Evolutionary conservation across 2,797 vertebrate genomes (phyloP).

Genomic region (Squalus acanthias): DNA sequence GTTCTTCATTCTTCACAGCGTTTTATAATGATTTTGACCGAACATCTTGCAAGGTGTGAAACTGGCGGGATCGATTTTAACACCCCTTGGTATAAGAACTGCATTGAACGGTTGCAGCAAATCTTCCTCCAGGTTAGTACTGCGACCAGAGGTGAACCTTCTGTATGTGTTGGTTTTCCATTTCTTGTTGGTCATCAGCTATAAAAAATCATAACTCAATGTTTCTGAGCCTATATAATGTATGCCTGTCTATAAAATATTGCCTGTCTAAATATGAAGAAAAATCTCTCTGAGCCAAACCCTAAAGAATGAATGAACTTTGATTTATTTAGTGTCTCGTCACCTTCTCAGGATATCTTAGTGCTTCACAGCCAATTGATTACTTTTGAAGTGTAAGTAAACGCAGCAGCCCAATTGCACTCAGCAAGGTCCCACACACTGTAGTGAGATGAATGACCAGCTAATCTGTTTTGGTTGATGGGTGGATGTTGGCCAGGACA

Average conservation of each 20-base stretch:
- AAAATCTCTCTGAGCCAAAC: neutral
- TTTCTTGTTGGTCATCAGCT: neutral
- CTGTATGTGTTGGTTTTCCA: neutral
- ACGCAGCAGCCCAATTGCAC: neutral
- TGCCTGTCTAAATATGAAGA: neutral
- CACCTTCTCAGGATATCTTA: neutral
- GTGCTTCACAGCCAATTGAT: neutral
- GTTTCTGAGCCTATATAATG: neutral
- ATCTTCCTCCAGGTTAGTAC: constrained; percentile 84
- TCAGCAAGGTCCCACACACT: neutral
- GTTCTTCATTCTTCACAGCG: constrained; percentile 61
- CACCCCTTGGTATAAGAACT: constrained; percentile 95
- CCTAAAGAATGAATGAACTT: neutral
- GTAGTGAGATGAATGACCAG: neutral
- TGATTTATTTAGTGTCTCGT: neutral
- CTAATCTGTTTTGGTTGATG: neutral
- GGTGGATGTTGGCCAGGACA: neutral
- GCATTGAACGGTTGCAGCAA: constrained; percentile 89
- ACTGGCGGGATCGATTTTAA: constrained; percentile 82
- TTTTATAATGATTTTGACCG: constrained; percentile 96
- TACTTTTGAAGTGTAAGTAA: neutral
- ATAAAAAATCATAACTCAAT: neutral
- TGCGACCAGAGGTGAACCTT: neutral
- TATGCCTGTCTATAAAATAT: neutral
- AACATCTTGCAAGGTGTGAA: constrained; percentile 92